Percentiles rank a stretch among this genome's conserved stretches.
Conservation (phyloP, 2,797 vertebrate genomes). For the Pempheris klunzingeri region DNA sequence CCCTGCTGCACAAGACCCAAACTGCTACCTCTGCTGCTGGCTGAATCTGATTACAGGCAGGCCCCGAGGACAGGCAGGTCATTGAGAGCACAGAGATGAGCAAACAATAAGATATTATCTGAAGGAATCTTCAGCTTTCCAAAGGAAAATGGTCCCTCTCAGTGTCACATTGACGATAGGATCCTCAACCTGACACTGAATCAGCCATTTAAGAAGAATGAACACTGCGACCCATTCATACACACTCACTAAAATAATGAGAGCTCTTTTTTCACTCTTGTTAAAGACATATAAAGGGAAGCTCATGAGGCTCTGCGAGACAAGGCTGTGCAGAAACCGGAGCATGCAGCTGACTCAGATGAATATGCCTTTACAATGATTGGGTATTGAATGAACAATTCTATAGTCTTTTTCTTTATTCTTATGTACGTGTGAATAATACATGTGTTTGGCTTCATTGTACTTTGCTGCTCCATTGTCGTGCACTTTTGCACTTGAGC, state of each 20-base stretch:
- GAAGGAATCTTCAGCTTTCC: constrained; percentile 90
- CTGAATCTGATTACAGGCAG: constrained; percentile 87
- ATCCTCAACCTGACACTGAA: constrained; percentile 92
- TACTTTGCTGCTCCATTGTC: constrained; percentile 58
- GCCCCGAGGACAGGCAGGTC: constrained; percentile 87
- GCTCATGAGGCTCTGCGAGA: constrained; percentile 85
- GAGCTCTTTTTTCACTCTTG: constrained; percentile 88
- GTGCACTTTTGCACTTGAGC: constrained; percentile 27
- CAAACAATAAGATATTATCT: constrained; percentile 92
- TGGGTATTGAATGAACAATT: constrained; percentile 84
- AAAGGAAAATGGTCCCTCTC: constrained; percentile 90
- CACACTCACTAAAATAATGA: constrained; percentile 87
- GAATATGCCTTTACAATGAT: constrained; percentile 86
- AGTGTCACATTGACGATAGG: constrained; percentile 89
- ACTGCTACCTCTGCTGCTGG: constrained; percentile 83
- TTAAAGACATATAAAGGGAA: constrained; percentile 89
- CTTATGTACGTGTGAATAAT: constrained; percentile 51
- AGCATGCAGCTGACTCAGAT: constrained; percentile 88
- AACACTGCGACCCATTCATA: constrained; percentile 88
- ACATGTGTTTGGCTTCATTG: constrained; percentile 62
- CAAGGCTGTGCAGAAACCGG: constrained; percentile 86
- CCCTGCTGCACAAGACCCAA: constrained; percentile 78
- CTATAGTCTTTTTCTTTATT: constrained; percentile 75
- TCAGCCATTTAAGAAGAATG: constrained; percentile 91
- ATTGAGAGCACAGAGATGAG: constrained; percentile 89